Evolutionary conservation across 2,888 invertebrate species (phyloP), one percentile per base, ranked within the genome.

Genomic region (Linnaemya vulpina): DNA sequence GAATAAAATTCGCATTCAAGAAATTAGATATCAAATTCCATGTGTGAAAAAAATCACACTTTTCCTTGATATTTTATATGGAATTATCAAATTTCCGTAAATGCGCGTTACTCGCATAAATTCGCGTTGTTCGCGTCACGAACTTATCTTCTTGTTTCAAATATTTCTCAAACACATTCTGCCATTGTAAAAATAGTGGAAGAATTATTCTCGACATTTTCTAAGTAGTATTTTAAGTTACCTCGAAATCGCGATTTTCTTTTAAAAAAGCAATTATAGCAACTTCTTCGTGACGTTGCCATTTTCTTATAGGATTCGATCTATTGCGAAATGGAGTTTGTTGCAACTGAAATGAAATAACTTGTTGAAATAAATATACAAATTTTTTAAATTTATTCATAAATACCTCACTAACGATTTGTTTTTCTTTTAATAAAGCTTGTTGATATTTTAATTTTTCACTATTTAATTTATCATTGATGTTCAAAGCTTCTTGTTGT

Each of bases 181-280:
- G n/a, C n/a, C n/a, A n/a, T n/a, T n/a, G n/a, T n/a, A n/a, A n/a
- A n/a, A n/a, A n/a, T n/a, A n/a, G n/a, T n/a, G n/a, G n/a, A n/a
- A n/a, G n/a, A n/a, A n/a, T n/a, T n/a, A n/a, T n/a, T n/a, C n/a
- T n/a, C n/a, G n/a, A n/a, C n/a, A n/a, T n/a, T n/a, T n/a, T n/a
- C n/a, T n/a, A n/a, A n/a, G n/a, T n/a, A n/a, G n/a, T n/a, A n/a
- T 9, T 15, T 30, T 8, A 46, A 46, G 15, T 74, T 76, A 76
- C 76, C 76, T 73, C 73, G 20, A 80, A 70, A 30, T 73, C 49
- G 1, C 22, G 55, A 67, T 80, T 65, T 67, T 67, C 1, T 49
- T 80, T 80, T 15, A 80, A 49, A 67, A 25, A 79, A 3, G n/a
- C 7, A 17, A 79, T 65, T 30, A 79, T 9, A 15, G 25, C 46